A percentile compares a stretch with the other conserved stretches of the same genome.
These are phyloP conservation scores for Pristis pectinata DNA, from an alignment of 2,797 vertebrate species.

Conservation along the genomic window DNA sequence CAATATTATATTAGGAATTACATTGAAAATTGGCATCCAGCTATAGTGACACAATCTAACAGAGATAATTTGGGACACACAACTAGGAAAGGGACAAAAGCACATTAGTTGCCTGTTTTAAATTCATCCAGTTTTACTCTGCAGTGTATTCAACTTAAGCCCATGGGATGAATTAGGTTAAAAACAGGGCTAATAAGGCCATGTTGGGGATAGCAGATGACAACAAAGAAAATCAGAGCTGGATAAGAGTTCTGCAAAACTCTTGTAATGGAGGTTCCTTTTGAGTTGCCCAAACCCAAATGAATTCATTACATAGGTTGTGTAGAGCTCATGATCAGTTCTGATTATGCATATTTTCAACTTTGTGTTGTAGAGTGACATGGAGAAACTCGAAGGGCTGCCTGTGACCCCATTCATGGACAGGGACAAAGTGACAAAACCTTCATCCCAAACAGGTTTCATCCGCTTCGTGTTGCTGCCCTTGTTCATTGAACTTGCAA, in stretches of 20 bases:
- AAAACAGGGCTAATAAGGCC: background rate
- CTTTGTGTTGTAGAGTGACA: constrained; percentile 56
- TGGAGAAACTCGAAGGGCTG: constrained; percentile 69
- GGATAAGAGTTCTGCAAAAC: background rate
- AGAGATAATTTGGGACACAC: background rate
- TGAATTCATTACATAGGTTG: background rate
- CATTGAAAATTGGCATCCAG: background rate
- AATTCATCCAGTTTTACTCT: background rate
- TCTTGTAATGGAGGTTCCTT: background rate
- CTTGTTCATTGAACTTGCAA: constrained; percentile 65
- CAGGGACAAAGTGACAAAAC: constrained; percentile 67
- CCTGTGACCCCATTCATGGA: constrained; percentile 72
- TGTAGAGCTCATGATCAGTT: background rate
- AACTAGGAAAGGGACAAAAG: background rate
- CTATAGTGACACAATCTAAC: background rate
- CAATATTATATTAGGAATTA: background rate
- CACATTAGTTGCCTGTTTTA: background rate
- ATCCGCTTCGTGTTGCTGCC: constrained; percentile 67
- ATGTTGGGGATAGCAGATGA: background rate
- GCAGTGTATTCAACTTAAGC: background rate
- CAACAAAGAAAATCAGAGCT: background rate
- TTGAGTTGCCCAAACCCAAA: background rate
- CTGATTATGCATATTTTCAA: background rate
- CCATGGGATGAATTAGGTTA: background rate
- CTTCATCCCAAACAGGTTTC: constrained; percentile 67